Conservation (phyloP, 1,140 invertebrate genomes). For the Daktulosphaira vitifoliae region DNA sequence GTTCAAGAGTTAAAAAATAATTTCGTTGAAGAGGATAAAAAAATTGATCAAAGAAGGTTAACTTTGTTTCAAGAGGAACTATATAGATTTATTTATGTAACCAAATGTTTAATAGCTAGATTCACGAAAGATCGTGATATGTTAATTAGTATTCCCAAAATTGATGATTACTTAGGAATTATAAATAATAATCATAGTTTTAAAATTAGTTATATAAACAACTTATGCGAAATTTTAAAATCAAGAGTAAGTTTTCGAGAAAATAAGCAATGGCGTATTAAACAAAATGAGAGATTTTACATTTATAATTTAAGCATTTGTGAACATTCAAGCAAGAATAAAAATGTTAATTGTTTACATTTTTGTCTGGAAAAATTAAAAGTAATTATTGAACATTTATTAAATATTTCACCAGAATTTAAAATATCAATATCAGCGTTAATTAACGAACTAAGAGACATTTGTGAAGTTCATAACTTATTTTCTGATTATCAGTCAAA, state of each 20-base stretch:
- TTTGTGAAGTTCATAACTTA: not conserved
- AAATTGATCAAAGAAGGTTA: not conserved
- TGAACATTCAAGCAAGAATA: not conserved
- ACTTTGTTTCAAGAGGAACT: not conserved
- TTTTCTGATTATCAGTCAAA: not conserved
- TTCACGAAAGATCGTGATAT: not conserved
- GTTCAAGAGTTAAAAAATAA: not conserved
- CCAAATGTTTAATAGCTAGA: constrained; percentile 1
- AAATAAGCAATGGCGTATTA: not conserved
- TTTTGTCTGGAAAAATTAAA: not conserved
- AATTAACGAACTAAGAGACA: not conserved
- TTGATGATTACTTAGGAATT: constrained; percentile 3
- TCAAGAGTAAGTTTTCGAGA: not conserved
- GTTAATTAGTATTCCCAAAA: not conserved
- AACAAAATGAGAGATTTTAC: constrained; percentile 3
- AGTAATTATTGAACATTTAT: not conserved
- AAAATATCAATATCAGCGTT: not conserved
- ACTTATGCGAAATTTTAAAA: constrained; percentile 7
- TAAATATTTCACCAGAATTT: not conserved
- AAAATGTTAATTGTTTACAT: too few relatives aligned
- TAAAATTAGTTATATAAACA: constrained; percentile 12
- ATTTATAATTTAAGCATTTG: constrained; percentile 4
- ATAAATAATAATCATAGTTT: not conserved
- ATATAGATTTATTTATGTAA: constrained; percentile 1
- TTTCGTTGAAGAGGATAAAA: not conserved